Evolutionary conservation across 2,113 vertebrate genomes (phyloP).

Genomic region (Podarcis cretensis): DNA sequence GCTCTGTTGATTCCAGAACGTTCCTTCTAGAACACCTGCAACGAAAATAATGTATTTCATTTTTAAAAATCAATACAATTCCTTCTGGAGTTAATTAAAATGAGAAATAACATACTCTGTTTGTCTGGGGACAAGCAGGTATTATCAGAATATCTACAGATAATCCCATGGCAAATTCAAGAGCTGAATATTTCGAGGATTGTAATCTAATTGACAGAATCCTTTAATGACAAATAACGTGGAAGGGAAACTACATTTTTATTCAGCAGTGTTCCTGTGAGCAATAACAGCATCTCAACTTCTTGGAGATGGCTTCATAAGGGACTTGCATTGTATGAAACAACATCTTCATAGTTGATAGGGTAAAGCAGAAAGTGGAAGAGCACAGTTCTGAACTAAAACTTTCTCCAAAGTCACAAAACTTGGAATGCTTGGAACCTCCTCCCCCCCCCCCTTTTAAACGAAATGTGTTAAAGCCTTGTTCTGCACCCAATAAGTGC

Average conservation of each 20-base stretch:
- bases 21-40: background rate
- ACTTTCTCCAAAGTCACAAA: background rate
- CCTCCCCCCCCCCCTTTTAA: background rate
- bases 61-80: background rate
- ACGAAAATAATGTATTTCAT: background rate
- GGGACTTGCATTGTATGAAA: background rate
- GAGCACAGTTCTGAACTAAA: background rate
- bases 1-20: background rate
- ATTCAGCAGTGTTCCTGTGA: background rate
- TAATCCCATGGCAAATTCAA: background rate
- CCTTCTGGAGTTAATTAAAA: slow-evolving; percentile 1
- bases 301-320: background rate
- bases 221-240: background rate
- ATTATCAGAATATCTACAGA: background rate
- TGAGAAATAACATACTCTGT: background rate
- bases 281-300: background rate
- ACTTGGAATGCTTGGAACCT: background rate
- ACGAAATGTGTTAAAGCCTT: too few species aligned
- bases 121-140: background rate
- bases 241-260: background rate
- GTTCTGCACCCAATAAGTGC: too few species aligned
- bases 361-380: background rate
- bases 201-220: background rate
- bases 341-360: background rate
- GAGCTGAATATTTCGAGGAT: background rate